Base-by-base conservation (phyloP, 2,888 invertebrate genomes). In the Scaptomyza parva region DNA sequence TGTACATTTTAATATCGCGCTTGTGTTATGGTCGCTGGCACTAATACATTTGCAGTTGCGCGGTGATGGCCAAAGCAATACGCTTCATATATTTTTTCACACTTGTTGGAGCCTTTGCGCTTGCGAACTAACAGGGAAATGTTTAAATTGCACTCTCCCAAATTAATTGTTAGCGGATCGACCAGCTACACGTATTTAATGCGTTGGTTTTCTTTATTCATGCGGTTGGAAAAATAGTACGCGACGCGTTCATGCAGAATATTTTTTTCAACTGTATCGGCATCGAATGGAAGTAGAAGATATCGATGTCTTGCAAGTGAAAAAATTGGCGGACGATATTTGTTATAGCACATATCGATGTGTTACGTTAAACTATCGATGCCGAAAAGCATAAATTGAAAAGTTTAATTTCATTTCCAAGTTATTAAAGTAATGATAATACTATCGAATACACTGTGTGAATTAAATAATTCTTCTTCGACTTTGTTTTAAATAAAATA, bases 21-120 rank as follows among this genome's bases (percentile, higher is more conserved):
- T 22, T 50, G 41, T 67, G 33, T 53, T 14, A 24, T 47, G 26
- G 37, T 41, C 8, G 45, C 20, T 51, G 20, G 14, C 39, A 63
- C 59, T 53, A 60, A 74, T 63, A 71, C 76, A 71, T 18, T 62
- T 71, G 74, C 70, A 75, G 59, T 50, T 67, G 62, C 71, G 76
- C 71, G 54, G 22, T 73, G 40, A 44, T 9, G 20, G 6, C 35
- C 35, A 9, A 52, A 26, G 18, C 37, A 51, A 28, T 58, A 35
- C 45, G n/a, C 40, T 55, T 65, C 44, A 39, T 74, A 12, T 39
- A 54, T 63, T 48, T 41, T 44, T 43, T 37, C 11, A 54, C 69
- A 72, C 71, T 63, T 70, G 59, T 70, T 58, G 35, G 37, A 63
- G 44, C 41, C 37, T 41, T 8, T 54, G 24, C 55, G 52, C 52